Base-by-base conservation (phyloP, 1,140 invertebrate species). In the Macrobrachium nipponense region DNA sequence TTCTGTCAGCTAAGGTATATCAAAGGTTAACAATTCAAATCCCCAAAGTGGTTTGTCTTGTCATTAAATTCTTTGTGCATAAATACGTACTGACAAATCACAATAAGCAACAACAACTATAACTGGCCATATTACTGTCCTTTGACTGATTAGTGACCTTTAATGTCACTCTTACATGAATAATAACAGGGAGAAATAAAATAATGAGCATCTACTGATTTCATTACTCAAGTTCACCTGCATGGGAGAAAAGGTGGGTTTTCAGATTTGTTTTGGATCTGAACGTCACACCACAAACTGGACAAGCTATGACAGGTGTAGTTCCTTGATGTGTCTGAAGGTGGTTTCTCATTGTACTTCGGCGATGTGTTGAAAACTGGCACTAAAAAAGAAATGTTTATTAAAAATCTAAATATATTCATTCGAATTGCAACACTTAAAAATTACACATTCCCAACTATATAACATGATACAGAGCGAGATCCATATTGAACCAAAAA, bases 261-360 rank as follows among this genome's bases (percentile, higher is more conserved):
- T 51, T 86, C 8, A 86, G 60, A 51, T 86, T 80, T 17, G 75
- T 59, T 60, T 86, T 86, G 4, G 27, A 43, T 59, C 60, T 72
- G n/a, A 86, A 86, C 14, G 77, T 86, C 18, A 73, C 68, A 27
- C 84, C 82, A 78, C 82, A 85, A 17, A 85, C 77, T n/a, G 82
- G 82, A 60, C 82, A 85, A 23, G 82, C 82, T 43, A 85, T 72
- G 62, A 72, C 64, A 58, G 82, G 82, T n/a, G 44, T 75, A 4
- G 68, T 23, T 59, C 76, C 82, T 17, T 85, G 59, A 44, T 85
- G 82, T 15, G 23, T 79, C 43, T 70, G 75, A n/a, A 85, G 14
- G 51, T 85, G 82, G 15, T 85, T 85, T 17, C 82, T 76, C 64
- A 85, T 85, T 2, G 76, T 70, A 44, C 44, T 18, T 15, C 82